Conservation (phyloP, 2,888 invertebrate species). For the Clostera curtula region DNA sequence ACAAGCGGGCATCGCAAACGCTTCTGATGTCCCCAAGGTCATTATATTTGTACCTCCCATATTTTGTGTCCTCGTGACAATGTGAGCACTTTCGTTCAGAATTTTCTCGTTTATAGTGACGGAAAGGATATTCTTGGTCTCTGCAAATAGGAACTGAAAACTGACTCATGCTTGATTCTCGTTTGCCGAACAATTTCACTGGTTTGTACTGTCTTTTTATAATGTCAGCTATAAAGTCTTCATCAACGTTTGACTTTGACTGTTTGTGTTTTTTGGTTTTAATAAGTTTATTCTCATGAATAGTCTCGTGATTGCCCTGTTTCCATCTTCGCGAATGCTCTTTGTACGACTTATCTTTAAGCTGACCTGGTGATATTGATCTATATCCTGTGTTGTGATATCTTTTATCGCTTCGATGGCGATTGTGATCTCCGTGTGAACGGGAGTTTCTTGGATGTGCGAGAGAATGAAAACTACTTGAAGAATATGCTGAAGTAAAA, state of each 20-base stretch:
- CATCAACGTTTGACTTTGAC: constrained; percentile 30
- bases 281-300: constrained; percentile 18
- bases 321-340: constrained; percentile 20
- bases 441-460: constrained; percentile 21
- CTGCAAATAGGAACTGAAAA: constrained; percentile 59
- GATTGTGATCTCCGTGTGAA: constrained; percentile 13
- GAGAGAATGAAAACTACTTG: constrained; percentile 40
- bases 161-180: constrained; percentile 49
- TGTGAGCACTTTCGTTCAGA: constrained; percentile 48
- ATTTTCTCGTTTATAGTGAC: constrained; percentile 32
- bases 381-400: constrained; percentile 16
- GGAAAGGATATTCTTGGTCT: constrained; percentile 40
- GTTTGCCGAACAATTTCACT: constrained; percentile 44
- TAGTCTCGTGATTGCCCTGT: constrained; percentile 14
- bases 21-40: constrained; percentile 43
- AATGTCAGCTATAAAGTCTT: constrained; percentile 55
- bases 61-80: constrained; percentile 28
- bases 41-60: constrained; percentile 17
- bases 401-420: constrained; percentile 17
- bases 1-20: constrained; percentile 51
- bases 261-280: constrained; percentile 24
- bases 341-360: constrained; percentile 21
- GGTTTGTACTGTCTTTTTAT: constrained; percentile 56
- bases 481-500: constrained; percentile 26
- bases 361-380: constrained; percentile 5